Evolutionary conservation across 2,797 vertebrate genomes (phyloP), one percentile per base, ranked within the genome.

Genomic region (Anisognathus igniventris): DNA sequence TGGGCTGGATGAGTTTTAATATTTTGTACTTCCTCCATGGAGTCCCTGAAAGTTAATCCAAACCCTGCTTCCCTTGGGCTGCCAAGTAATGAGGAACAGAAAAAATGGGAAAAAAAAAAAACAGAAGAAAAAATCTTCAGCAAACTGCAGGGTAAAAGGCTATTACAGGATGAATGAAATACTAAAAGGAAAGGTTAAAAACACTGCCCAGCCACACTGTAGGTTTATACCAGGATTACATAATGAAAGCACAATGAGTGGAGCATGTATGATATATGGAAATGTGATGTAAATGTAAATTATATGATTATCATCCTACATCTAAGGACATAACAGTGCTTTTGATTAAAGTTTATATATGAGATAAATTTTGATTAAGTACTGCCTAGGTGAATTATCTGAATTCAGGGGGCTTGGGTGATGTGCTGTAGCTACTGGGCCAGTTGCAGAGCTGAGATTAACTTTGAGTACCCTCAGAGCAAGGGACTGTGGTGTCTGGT

Each of bases 401-500:
- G 85, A 79, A 57, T 33, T 4, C 2, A 64, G 75, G 35, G 57
- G 53, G 9, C 17, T 45, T 82, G 18, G 60, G 33, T 56, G 80
- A 37, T 1, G 5, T 70, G 47, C 56, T 1, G 2, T 24, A 61
- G 70, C 54, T 83, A 2, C 58, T 28, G 62, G 22, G 44, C 51
- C 28, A 19, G 28, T 44, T 2, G 3, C 0, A 2, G 65, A 54
- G 39, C 75, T 79, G 68, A 57, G 54, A 47, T 61, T 33, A 54
- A 62, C 44, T 88, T 23, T 37, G 14, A 33, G 65, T 37, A 64
- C 57, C 33, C n/a, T 77, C 56, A 10, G 31, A 58, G 30, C 0
- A 0, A 54, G n/a, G 37, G 15, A 27, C 54, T 51, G n/a, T 0
- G 1, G 12, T 51, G 31, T 44, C 40, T 0, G 0, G 10, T 13